These are phyloP conservation scores for Perizoma flavofasciatum DNA, from an alignment of 2,888 invertebrate genomes.

Conservation along the genomic window DNA sequence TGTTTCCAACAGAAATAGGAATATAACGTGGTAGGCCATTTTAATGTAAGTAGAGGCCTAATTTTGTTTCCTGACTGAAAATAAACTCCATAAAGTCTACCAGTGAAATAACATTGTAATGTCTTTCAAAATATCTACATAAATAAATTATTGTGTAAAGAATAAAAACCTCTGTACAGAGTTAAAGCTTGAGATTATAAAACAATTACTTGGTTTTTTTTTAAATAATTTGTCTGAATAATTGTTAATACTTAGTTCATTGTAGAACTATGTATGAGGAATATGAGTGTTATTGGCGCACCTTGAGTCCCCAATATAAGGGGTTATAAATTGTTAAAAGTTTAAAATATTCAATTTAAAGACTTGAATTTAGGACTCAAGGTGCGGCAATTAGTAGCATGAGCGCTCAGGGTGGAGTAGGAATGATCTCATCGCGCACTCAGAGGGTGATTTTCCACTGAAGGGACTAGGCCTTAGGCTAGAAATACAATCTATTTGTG, in stretches of 20 bases:
- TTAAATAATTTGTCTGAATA: constrained; percentile 15
- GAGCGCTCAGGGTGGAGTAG: constrained; percentile 12
- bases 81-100: constrained; percentile 8
- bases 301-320: too few relatives aligned
- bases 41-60: neutral
- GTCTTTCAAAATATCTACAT: constrained; percentile 22
- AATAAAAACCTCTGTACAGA: neutral
- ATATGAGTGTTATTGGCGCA: neutral
- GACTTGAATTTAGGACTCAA: too few relatives aligned
- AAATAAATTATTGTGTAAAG: constrained; percentile 17
- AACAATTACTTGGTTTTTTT: constrained; percentile 14
- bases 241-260: constrained; percentile 19
- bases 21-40: neutral
- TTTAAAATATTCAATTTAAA: too few relatives aligned
- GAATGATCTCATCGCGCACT: constrained; percentile 20
- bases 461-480: neutral
- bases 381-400: neutral
- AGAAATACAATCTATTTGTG: too few relatives aligned
- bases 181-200: constrained; percentile 22
- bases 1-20: constrained; percentile 1
- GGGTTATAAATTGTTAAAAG: too few relatives aligned
- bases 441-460: constrained; percentile 7
- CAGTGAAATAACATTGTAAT: constrained; percentile 25
- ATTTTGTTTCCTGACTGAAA: constrained; percentile 1
- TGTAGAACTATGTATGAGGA: constrained; percentile 12